Conservation (phyloP, 2,797 vertebrate genomes). For the Helicolenus hilgendorfi region DNA sequence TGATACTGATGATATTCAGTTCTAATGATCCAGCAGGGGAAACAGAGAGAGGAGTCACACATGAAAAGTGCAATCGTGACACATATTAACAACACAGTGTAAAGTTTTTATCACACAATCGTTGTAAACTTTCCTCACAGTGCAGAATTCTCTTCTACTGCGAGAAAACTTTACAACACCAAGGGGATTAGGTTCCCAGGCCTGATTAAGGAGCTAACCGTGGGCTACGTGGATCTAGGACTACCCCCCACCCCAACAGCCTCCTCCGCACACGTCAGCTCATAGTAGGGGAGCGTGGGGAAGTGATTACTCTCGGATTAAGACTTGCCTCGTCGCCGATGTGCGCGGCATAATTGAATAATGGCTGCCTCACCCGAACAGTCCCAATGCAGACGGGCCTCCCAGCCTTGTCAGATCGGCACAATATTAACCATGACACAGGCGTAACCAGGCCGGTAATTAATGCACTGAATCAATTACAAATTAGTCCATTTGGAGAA, state of each 20-base stretch:
- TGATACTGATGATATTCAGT: not conserved
- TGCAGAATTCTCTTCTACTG: not conserved
- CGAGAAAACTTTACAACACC: conserved; percentile 26
- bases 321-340: conserved; percentile 77
- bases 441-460: conserved; percentile 89
- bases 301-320: conserved; percentile 87
- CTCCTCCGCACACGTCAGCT: conserved; percentile 39
- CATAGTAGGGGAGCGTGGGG: conserved; percentile 64
- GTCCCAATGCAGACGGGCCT: conserved; percentile 85
- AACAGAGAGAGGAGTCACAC: not conserved
- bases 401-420: conserved; percentile 85
- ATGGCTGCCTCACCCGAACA: conserved; percentile 85
- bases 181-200: conserved; percentile 43
- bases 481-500: conserved; percentile 91
- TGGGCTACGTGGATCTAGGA: conserved; percentile 56
- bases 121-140: conserved; percentile 15
- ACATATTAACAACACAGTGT: not conserved
- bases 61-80: not conserved
- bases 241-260: conserved; percentile 12
- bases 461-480: conserved; percentile 92
- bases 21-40: not conserved
- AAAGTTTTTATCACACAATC: not conserved
- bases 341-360: conserved; percentile 89
- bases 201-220: conserved; percentile 71
- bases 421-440: conserved; percentile 92